These are phyloP conservation scores for Dreissena rostriformis DNA, from an alignment of 1,140 invertebrate species.

Conservation along the genomic window DNA sequence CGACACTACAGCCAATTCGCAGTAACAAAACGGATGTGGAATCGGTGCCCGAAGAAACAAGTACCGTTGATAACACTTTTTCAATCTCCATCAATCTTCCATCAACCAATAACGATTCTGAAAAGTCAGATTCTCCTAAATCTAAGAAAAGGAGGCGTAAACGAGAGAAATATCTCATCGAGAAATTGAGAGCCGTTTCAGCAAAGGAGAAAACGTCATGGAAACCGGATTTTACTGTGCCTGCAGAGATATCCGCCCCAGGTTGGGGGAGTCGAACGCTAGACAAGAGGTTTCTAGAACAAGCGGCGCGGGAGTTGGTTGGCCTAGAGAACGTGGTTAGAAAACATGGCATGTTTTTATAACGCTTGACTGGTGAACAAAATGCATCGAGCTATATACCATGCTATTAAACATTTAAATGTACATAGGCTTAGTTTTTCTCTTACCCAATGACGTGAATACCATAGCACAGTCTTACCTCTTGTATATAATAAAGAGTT, in stretches of 20 bases:
- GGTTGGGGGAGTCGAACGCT: slow-evolving; percentile 51
- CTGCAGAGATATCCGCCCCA: slow-evolving; percentile 29
- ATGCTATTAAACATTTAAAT: too few species aligned
- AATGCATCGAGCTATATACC: too few species aligned
- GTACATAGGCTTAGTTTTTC: too few species aligned
- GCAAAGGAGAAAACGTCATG: neutral
- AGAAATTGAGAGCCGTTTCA: neutral
- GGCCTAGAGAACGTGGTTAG: slow-evolving; percentile 30
- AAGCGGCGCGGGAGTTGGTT: slow-evolving; percentile 21
- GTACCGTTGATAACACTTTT: neutral
- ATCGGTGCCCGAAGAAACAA: neutral
- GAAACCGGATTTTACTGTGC: neutral
- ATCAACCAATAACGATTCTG: neutral
- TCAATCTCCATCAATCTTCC: neutral
- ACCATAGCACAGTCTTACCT: too few species aligned
- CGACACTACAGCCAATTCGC: neutral
- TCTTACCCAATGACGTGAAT: too few species aligned
- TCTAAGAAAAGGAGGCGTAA: neutral
- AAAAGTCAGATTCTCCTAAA: neutral
- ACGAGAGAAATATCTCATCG: neutral
- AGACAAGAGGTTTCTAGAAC: slow-evolving; percentile 41
- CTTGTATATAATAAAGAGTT: too few species aligned
- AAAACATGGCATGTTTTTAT: neutral
- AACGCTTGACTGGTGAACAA: too few species aligned
- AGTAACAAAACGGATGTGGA: too few species aligned